Evolutionary conservation across 2,888 invertebrate species (phyloP).

Genomic region (Meganola albula): DNA sequence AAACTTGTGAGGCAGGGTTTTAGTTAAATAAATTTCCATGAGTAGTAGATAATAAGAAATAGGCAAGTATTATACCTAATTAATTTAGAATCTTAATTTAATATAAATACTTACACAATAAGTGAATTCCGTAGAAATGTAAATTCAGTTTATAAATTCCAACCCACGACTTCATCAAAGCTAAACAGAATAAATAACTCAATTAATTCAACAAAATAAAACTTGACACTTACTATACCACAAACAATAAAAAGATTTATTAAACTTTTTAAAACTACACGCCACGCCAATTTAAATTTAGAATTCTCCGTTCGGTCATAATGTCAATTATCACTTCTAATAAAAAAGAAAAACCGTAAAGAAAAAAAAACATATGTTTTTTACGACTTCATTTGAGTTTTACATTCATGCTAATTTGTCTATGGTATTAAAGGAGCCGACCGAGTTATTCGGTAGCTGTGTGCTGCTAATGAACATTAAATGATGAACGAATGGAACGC

Average conservation of each 20-base stretch:
- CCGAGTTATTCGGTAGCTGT: constrained; percentile 74
- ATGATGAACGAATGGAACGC: constrained; percentile 53
- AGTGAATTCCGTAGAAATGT: too few relatives aligned
- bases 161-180: too few relatives aligned
- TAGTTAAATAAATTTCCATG: too few relatives aligned
- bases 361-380: constrained; percentile 61
- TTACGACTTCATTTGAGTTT: constrained; percentile 70
- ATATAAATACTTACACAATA: too few relatives aligned
- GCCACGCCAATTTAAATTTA: constrained; percentile 62
- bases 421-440: constrained; percentile 66
- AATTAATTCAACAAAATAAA: constrained; percentile 2
- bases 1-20: too few relatives aligned
- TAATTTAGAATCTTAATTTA: too few relatives aligned
- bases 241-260: constrained; percentile 17
- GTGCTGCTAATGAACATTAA: constrained; percentile 71
- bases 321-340: constrained; percentile 74
- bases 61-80: too few relatives aligned
- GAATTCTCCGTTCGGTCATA: constrained; percentile 60
- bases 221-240: constrained; percentile 4
- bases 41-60: too few relatives aligned
- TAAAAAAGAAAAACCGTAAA: constrained; percentile 58
- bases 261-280: constrained; percentile 33
- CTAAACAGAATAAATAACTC: constrained; percentile 8
- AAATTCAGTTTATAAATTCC: too few relatives aligned
- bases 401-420: constrained; percentile 76